Conservation (phyloP, 2,113 vertebrate species). For the Trogon surrucura region DNA sequence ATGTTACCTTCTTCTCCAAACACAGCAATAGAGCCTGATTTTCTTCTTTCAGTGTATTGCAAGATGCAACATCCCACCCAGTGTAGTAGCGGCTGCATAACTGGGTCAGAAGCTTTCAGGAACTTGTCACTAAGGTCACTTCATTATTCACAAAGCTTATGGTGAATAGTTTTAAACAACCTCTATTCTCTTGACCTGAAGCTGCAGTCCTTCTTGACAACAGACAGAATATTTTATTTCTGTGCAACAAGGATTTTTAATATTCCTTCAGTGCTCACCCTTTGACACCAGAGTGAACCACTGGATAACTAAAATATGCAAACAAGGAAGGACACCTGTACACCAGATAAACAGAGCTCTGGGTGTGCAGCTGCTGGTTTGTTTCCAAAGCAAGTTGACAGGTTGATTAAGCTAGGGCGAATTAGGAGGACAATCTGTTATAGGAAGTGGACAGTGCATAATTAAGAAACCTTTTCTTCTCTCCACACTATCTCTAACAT, state of each 20-base stretch:
- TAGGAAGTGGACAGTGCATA: neutral
- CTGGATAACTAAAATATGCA: neutral
- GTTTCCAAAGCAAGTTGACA: conserved; percentile 19
- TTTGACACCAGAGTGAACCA: neutral
- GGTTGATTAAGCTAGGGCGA: conserved; percentile 18
- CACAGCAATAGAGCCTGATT: neutral
- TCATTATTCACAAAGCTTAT: neutral
- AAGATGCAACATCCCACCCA: neutral
- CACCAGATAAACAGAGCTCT: neutral
- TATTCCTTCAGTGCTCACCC: neutral
- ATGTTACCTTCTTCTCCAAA: neutral
- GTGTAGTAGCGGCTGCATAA: neutral
- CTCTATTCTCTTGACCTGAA: neutral
- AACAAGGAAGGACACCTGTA: neutral
- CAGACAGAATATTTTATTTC: neutral
- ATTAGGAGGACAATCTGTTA: conserved; percentile 33
- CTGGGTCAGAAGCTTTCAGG: neutral
- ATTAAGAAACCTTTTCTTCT: conserved; percentile 22
- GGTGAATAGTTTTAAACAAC: neutral
- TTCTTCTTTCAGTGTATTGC: neutral
- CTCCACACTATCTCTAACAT: neutral
- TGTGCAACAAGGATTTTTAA: neutral
- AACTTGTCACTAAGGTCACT: neutral
- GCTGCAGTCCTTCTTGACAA: neutral
- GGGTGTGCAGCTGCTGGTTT: conserved; percentile 10